Base-by-base conservation (phyloP, 1,140 invertebrate genomes). In the Dendroctonus ponderosae region DNA sequence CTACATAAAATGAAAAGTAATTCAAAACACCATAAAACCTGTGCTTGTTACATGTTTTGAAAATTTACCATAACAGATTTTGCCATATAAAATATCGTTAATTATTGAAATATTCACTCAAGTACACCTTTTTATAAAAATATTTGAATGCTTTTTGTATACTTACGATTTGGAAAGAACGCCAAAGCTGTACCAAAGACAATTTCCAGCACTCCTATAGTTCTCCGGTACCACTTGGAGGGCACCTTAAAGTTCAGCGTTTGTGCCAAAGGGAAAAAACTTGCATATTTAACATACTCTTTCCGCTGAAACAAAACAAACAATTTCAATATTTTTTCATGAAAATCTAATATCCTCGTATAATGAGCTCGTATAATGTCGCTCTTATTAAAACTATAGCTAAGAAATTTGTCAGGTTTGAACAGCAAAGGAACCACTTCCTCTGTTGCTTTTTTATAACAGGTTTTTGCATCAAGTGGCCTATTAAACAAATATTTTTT, bases 261-360 rank as follows among this genome's bases (percentile, higher is more conserved):
- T 69, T 89, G 87, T 3, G 90, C 85, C 6, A 98, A 81, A 43
- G 96, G 96, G 79, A 99, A 98, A 11, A 98, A 95, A 85, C 97
- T 97, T 7, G 94, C 90, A 82, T 96, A 97, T 81, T 94, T 93
- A 2, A 97, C 94, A 79, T 96, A 98, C 79, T 96, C 94, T 81
- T 96, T 96, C 79, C 95, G 87, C 94, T 97, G 84, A 64, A 90
- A 91, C 44, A 46, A 46, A 46, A 12, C 4, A 46, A 46, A 12
- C 4, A 46, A 46, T 9, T 1, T 11, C 1, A 46, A 26, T 26
- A 26, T 26, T 26, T 3, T 26, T 3, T 26, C 3, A 26, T 3
- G 3, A 26, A 26, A 26, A 3, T 2, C 3, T 26, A 2, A 26
- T 26, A 26, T 26, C 3, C 26, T 26, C 26, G 26, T 26, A 26